These are phyloP conservation scores for Axea sp. DNA, from an alignment of 2,888 invertebrate species.

Conservation along the genomic window DNA sequence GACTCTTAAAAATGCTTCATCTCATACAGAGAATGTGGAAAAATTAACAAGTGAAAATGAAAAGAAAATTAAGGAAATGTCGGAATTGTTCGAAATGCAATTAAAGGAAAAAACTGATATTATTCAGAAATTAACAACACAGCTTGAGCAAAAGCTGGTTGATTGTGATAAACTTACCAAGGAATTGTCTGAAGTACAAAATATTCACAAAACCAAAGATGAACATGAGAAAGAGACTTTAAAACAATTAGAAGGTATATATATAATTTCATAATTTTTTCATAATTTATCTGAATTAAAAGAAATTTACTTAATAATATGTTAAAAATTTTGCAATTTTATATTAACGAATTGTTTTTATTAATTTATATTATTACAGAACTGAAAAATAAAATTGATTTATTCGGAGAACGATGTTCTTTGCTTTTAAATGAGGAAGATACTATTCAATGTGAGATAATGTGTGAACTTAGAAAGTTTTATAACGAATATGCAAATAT, in stretches of 20 bases:
- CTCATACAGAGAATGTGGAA: conserved; percentile 65
- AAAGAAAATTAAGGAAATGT: conserved; percentile 67
- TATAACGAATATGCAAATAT: conserved; percentile 45
- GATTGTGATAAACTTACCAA: conserved; percentile 81
- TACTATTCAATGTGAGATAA: conserved; percentile 49
- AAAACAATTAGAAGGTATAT: conserved; percentile 70
- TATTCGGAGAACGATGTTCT: conserved; percentile 54
- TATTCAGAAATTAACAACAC: conserved; percentile 80
- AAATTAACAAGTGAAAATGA: conserved; percentile 67
- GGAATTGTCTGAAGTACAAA: conserved; percentile 80
- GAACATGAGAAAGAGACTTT: conserved; percentile 78
- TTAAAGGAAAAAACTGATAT: conserved; percentile 80
- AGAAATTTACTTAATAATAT: conserved; percentile 2
- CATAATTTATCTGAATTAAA: no score
- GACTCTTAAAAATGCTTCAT: conserved; percentile 63
- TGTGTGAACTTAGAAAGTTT: conserved; percentile 48
- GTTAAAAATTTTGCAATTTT: no score
- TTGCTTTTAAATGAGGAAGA: conserved; percentile 54
- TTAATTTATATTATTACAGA: conserved; percentile 44
- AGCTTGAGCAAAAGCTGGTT: conserved; percentile 80
- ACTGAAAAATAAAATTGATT: conserved; percentile 33
- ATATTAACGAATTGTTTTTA: no score
- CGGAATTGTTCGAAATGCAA: conserved; percentile 78
- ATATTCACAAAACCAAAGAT: conserved; percentile 79
- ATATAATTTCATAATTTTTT: no score